Conservation (phyloP, 2,888 invertebrate genomes). For the Pomacea canaliculata region DNA sequence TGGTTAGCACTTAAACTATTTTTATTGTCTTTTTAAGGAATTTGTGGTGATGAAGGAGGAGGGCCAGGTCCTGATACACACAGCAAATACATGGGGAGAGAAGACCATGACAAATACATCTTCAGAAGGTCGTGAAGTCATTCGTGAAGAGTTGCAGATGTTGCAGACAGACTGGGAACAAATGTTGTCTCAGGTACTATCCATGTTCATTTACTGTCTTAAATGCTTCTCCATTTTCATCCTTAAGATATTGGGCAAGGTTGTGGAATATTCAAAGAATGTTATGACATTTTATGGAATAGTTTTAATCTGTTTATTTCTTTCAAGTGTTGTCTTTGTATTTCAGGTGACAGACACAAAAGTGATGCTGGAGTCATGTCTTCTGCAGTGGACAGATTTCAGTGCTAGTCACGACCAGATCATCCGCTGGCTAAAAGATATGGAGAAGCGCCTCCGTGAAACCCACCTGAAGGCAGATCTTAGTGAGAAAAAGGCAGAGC, state of each 20-base stretch:
- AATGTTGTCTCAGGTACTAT: slow-evolving; percentile 56
- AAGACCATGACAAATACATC: slow-evolving; percentile 91
- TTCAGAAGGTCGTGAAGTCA: slow-evolving; percentile 86
- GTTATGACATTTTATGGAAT: too few relatives aligned
- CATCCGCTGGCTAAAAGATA: slow-evolving; percentile 93
- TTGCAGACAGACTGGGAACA: slow-evolving; percentile 93
- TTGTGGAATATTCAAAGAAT: too few relatives aligned
- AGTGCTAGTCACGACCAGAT: slow-evolving; percentile 93
- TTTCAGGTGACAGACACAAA: slow-evolving; percentile 92
- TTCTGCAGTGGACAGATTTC: slow-evolving; percentile 92
- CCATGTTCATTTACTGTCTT: slow-evolving; percentile 73
- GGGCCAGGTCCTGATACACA: slow-evolving; percentile 89
- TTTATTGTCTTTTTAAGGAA: slow-evolving; percentile 75
- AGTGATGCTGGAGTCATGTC: slow-evolving; percentile 86
- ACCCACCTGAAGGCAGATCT: slow-evolving; percentile 63
- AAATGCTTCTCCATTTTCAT: slow-evolving; percentile 73
- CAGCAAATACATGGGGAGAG: slow-evolving; percentile 90
- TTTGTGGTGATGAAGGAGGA: slow-evolving; percentile 91
- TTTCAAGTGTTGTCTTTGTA: slow-evolving; percentile 58
- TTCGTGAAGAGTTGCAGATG: slow-evolving; percentile 84
- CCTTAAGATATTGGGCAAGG: too few relatives aligned
- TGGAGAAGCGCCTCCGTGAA: slow-evolving; percentile 81
- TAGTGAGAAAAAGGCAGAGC: slow-evolving; percentile 64
- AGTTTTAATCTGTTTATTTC: too few relatives aligned
- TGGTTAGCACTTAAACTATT: too few relatives aligned